Evolutionary conservation across 2,113 vertebrate genomes (phyloP).

Genomic region (Anhinga rufa): DNA sequence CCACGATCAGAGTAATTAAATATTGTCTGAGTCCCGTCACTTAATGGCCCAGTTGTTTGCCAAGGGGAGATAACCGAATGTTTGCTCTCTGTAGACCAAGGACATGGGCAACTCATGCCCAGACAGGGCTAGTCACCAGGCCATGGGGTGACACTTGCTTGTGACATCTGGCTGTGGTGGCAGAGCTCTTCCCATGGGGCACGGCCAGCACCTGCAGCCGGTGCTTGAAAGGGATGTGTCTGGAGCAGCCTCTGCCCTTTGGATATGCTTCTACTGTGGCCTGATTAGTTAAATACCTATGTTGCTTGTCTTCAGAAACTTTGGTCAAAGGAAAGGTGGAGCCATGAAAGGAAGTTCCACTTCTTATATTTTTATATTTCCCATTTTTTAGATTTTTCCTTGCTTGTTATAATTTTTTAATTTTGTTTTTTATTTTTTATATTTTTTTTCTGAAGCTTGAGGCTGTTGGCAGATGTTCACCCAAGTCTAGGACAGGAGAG

Average conservation of each 20-base stretch:
- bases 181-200: neutral
- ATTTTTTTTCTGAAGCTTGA: neutral
- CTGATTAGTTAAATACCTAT: neutral
- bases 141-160: neutral
- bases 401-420: neutral
- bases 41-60: slow-evolving; percentile 69
- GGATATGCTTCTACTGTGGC: neutral
- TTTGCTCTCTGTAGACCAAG: slow-evolving; percentile 53
- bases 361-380: neutral
- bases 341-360: neutral
- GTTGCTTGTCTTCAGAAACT: neutral
- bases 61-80: slow-evolving; percentile 60
- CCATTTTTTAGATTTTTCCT: neutral
- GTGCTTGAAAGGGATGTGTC: neutral
- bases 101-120: slow-evolving; percentile 24
- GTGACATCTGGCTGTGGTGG: neutral
- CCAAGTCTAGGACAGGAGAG: neutral
- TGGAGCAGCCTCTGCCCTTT: neutral
- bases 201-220: neutral
- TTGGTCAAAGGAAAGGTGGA: neutral
- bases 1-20: slow-evolving; percentile 69
- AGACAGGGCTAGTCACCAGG: neutral
- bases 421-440: neutral
- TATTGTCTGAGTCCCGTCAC: slow-evolving; percentile 62
- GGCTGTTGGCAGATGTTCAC: neutral